phyloP scores from a whole-genome alignment of 2,888 invertebrate genomes.

The Thysanoteuthis rhombus region DNA sequence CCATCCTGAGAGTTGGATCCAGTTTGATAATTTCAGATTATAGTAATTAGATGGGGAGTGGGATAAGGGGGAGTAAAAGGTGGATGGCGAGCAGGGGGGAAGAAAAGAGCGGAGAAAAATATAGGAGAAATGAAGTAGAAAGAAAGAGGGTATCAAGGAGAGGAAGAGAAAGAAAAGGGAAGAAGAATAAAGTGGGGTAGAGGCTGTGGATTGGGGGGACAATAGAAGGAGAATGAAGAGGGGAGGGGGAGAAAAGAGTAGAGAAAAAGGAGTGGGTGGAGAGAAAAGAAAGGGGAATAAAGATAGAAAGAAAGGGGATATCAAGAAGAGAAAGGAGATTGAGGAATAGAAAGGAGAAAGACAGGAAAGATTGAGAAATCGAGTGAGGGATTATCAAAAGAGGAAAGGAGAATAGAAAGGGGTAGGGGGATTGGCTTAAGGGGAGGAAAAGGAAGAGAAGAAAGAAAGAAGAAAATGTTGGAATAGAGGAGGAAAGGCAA shows the following conservation, averaged over 20 bases:
- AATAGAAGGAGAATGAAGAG: background rate
- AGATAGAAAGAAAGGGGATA: background rate
- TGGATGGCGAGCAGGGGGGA: accelerated
- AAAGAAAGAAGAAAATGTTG: background rate
- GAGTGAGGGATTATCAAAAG: background rate
- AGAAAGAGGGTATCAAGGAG: background rate
- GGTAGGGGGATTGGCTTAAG: too few species aligned
- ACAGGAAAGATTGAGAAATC: background rate
- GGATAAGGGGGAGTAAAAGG: background rate
- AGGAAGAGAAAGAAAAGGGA: background rate
- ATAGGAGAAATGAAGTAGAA: background rate
- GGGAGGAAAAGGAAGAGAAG: too few species aligned
- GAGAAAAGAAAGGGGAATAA: background rate
- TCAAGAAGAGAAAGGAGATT: background rate
- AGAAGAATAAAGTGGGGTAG: background rate
- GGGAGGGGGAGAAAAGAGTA: background rate
- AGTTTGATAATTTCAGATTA: background rate
- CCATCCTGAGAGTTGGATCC: background rate
- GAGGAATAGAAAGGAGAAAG: background rate
- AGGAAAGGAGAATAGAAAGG: background rate
- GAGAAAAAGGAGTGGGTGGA: background rate
- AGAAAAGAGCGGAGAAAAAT: background rate
- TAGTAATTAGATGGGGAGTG: background rate
- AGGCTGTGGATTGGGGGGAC: background rate
- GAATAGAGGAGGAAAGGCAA: background rate